A percentile compares a stretch with the other conserved stretches of the same genome.
These are phyloP conservation scores for Atrichornis clamosus DNA, from an alignment of 2,113 vertebrate genomes.

Conservation along the genomic window DNA sequence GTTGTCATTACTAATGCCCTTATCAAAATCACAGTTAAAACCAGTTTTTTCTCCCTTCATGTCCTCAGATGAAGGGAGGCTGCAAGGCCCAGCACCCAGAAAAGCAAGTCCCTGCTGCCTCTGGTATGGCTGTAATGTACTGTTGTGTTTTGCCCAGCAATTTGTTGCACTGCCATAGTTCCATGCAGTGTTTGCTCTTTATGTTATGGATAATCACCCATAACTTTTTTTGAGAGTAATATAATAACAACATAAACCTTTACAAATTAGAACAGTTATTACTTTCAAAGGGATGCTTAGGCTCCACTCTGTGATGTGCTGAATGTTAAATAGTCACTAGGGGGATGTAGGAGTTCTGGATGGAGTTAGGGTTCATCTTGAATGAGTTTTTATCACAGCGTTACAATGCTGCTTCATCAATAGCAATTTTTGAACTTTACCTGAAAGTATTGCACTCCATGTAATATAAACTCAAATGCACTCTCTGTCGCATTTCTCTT, in stretches of 20 bases:
- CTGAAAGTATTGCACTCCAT: not conserved
- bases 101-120: not conserved
- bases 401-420: not conserved
- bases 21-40: not conserved
- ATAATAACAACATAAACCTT: not conserved
- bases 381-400: not conserved
- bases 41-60: not conserved
- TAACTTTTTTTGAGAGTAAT: not conserved
- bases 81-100: not conserved
- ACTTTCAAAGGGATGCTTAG: not conserved
- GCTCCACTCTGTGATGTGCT: not conserved
- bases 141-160: not conserved
- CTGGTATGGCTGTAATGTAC: not conserved
- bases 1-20: not conserved
- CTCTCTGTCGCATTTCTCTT: not conserved
- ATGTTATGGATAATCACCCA: not conserved
- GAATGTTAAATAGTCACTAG: constrained; percentile 16
- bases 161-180: not conserved
- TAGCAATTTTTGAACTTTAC: not conserved
- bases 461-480: not conserved
- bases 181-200: not conserved
- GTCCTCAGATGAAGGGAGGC: not conserved
- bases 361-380: not conserved
- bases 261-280: not conserved
- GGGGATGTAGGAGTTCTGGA: not conserved